Conservation (phyloP, 2,797 vertebrate genomes). For the Atherinosoma microstoma region DNA sequence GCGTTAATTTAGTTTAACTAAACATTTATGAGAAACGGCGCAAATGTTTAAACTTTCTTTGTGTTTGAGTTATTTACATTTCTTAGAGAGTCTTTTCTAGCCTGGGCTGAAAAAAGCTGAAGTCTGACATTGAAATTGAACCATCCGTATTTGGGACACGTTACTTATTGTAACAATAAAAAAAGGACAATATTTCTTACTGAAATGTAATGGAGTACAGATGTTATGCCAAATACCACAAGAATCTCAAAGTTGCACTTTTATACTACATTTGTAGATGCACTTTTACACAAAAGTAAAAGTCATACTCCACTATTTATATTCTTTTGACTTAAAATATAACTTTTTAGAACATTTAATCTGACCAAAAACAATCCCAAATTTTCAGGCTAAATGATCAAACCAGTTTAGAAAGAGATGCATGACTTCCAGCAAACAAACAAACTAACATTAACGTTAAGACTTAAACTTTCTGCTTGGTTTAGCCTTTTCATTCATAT, state of each 20-base stretch:
- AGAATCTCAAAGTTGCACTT: neutral
- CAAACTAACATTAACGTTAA: neutral
- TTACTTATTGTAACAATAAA: too few relatives aligned
- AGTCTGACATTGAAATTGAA: neutral
- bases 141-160: neutral
- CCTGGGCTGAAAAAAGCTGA: neutral
- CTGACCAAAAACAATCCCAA: neutral
- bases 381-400: neutral
- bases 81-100: neutral
- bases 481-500: constrained; percentile 67
- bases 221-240: too few relatives aligned
- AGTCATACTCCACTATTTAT: neutral
- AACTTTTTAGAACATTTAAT: neutral
- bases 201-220: too few relatives aligned
- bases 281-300: neutral
- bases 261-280: neutral
- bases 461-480: constrained; percentile 21
- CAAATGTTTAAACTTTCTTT: neutral
- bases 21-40: neutral
- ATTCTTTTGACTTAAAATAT: neutral
- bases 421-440: neutral
- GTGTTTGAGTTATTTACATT: neutral
- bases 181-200: too few relatives aligned
- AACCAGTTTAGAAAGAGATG: neutral
- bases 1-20: neutral